phyloP scores from a whole-genome alignment of 2,888 invertebrate genomes.

The Germaria angustata region DNA sequence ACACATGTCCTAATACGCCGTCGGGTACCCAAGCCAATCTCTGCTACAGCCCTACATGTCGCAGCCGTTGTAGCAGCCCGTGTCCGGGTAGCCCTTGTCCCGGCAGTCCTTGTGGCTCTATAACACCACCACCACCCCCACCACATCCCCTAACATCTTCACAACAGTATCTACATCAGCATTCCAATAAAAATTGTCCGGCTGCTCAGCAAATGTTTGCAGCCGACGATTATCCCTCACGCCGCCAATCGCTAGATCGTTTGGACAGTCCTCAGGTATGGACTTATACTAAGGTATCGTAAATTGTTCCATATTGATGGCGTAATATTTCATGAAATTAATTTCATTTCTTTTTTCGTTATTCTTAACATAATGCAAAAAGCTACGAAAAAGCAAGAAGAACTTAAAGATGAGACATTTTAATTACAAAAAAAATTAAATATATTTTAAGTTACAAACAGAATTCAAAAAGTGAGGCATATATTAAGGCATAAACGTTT shows the following conservation, averaged over 20 bases:
- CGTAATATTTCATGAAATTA: neutral
- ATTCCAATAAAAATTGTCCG: constrained; percentile 80
- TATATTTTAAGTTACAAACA: no score
- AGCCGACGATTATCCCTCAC: constrained; percentile 82
- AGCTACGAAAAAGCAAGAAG: neutral
- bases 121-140: constrained; percentile 81
- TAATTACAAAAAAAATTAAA: no score
- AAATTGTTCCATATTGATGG: constrained; percentile 42
- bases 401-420: no score
- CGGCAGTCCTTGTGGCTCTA: constrained; percentile 81
- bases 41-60: constrained; percentile 80
- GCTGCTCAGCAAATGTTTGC: constrained; percentile 79
- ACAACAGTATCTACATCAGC: constrained; percentile 78
- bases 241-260: constrained; percentile 83
- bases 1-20: constrained; percentile 76
- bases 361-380: neutral
- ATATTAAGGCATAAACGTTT: neutral
- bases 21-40: constrained; percentile 73
- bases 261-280: constrained; percentile 81
- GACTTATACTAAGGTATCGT: constrained; percentile 66
- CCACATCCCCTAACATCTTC: constrained; percentile 76
- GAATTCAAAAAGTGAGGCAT: neutral
- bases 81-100: constrained; percentile 79
- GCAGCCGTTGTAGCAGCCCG: constrained; percentile 80
- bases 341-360: neutral